Evolutionary conservation across 2,888 invertebrate genomes (phyloP).

Genomic region (Tyria jacobaeae): DNA sequence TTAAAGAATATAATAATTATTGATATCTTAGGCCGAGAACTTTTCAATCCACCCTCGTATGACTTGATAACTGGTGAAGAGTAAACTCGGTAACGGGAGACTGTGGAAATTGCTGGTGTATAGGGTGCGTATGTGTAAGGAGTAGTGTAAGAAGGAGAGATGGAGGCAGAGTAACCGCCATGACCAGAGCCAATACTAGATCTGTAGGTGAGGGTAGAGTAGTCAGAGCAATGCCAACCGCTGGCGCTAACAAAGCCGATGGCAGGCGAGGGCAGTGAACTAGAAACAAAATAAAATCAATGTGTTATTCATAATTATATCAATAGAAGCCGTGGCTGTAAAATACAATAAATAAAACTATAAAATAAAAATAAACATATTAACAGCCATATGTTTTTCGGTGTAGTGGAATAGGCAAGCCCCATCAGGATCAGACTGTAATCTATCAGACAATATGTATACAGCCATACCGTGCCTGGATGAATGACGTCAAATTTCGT

Average conservation of each 20-base stretch:
- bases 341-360: no score
- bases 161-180: conserved; percentile 52
- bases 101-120: conserved; percentile 61
- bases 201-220: conserved; percentile 50
- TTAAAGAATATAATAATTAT: no score
- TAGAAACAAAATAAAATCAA: conserved; percentile 46
- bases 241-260: conserved; percentile 63
- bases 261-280: conserved; percentile 62
- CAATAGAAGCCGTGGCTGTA: no score
- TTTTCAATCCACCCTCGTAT: conserved; percentile 38
- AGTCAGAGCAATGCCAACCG: conserved; percentile 54
- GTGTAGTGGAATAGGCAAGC: no score
- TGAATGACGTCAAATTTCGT: no score
- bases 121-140: conserved; percentile 50
- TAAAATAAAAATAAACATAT: no score
- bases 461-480: no score
- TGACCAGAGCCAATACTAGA: conserved; percentile 47
- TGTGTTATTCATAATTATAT: not conserved
- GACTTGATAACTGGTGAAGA: conserved; percentile 58
- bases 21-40: no score
- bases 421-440: no score
- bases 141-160: conserved; percentile 53
- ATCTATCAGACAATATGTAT: no score
- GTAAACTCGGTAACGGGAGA: conserved; percentile 66
- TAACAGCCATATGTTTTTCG: no score